phyloP scores from a whole-genome alignment of 2,888 invertebrate genomes.

The Agriopis marginaria region DNA sequence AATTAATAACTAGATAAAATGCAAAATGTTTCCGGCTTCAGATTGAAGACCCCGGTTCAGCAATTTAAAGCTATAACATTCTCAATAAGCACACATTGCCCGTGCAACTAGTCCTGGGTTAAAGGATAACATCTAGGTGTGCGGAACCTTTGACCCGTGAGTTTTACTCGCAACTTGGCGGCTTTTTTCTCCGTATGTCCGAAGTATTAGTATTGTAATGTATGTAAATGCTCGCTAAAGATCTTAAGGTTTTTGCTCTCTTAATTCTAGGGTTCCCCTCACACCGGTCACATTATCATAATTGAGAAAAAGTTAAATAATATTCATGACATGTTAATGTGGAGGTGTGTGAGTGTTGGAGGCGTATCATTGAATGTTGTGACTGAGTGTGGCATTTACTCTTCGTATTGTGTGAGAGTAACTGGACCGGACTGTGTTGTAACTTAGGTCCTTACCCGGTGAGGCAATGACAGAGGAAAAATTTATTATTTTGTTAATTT shows the following conservation, averaged over 20 bases:
- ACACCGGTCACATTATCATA: slow-evolving; percentile 64
- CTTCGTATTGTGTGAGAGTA: not conserved
- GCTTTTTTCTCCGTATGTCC: slow-evolving; percentile 57
- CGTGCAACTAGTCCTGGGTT: not conserved
- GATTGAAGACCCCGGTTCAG: too few relatives aligned
- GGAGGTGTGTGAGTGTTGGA: slow-evolving; percentile 75
- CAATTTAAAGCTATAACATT: too few relatives aligned
- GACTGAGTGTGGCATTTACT: slow-evolving; percentile 52
- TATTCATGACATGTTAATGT: slow-evolving; percentile 84
- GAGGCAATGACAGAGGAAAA: too few relatives aligned
- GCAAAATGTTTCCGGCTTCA: too few relatives aligned
- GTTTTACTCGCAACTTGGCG: not conserved
- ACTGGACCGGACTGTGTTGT: not conserved
- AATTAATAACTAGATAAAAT: too few relatives aligned
- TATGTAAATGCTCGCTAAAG: slow-evolving; percentile 77
- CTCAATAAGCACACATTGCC: not conserved
- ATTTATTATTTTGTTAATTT: too few relatives aligned
- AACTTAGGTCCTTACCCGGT: too few relatives aligned
- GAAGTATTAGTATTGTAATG: slow-evolving; percentile 75
- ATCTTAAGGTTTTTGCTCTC: slow-evolving; percentile 72
- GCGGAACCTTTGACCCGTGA: not conserved
- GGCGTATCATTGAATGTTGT: slow-evolving; percentile 74
- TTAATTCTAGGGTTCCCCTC: slow-evolving; percentile 75
- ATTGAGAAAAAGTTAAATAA: slow-evolving; percentile 81
- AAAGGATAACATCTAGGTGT: not conserved